phyloP scores from a whole-genome alignment of 2,888 invertebrate species.

The Macaria liturata region DNA sequence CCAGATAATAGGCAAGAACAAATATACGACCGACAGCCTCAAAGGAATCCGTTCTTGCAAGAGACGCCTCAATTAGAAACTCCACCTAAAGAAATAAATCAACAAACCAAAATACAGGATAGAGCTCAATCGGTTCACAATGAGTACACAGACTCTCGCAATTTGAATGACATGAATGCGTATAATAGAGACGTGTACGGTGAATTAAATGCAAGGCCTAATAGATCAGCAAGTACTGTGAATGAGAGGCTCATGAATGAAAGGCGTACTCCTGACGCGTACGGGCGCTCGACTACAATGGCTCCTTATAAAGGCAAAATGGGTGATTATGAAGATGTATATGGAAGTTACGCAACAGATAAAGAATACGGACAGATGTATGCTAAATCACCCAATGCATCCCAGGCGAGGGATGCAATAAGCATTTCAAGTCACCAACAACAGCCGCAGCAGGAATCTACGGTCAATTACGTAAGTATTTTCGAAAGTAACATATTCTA shows the following conservation, averaged over 20 bases:
- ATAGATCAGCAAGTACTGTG: slow-evolving; percentile 50
- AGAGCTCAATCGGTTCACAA: slow-evolving; percentile 46
- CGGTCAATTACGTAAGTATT: slow-evolving; percentile 58
- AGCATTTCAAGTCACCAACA: slow-evolving; percentile 62
- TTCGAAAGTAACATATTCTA: background rate
- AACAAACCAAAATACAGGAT: slow-evolving; percentile 38
- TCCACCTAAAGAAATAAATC: slow-evolving; percentile 45
- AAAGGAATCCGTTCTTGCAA: slow-evolving; percentile 70
- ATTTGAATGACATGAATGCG: slow-evolving; percentile 49
- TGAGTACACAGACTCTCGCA: slow-evolving; percentile 54
- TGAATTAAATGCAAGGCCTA: slow-evolving; percentile 56
- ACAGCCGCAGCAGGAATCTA: slow-evolving; percentile 48
- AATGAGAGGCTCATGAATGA: slow-evolving; percentile 80
- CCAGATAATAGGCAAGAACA: slow-evolving; percentile 58
- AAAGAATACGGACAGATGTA: slow-evolving; percentile 78
- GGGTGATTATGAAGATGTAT: slow-evolving; percentile 92
- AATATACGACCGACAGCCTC: slow-evolving; percentile 63
- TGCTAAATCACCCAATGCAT: slow-evolving; percentile 84
- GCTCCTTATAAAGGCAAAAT: slow-evolving; percentile 69
- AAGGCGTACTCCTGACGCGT: slow-evolving; percentile 92
- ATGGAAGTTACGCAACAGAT: slow-evolving; percentile 63
- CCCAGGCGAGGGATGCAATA: slow-evolving; percentile 55
- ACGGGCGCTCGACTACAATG: slow-evolving; percentile 86
- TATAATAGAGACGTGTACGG: slow-evolving; percentile 69
- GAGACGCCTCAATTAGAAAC: slow-evolving; percentile 54